phyloP scores from a whole-genome alignment of 2,797 vertebrate genomes.

The Dendrocincla tyrannina region DNA sequence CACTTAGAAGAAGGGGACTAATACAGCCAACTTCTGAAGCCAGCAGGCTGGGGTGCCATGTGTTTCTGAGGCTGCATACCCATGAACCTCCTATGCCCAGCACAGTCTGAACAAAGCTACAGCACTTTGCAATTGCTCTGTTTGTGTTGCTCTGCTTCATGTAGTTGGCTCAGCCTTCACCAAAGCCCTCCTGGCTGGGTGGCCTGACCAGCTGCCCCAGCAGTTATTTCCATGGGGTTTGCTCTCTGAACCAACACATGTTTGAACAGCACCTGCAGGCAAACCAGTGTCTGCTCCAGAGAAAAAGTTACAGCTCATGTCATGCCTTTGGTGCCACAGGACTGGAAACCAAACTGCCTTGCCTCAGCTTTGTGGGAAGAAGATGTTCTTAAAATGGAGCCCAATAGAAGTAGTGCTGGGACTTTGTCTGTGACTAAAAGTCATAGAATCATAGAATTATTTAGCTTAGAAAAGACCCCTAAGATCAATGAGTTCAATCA shows the following conservation, averaged over 20 bases:
- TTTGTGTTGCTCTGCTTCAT: fast-evolving
- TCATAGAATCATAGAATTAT: background rate
- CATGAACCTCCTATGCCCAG: background rate
- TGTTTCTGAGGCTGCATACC: background rate
- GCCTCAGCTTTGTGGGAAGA: background rate
- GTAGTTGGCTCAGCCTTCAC: background rate
- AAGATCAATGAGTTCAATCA: background rate
- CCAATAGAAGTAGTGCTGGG: background rate
- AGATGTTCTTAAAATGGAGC: background rate
- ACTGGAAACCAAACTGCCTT: background rate
- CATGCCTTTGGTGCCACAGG: background rate
- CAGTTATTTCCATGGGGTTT: background rate
- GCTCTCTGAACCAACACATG: background rate
- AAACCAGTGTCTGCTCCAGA: fast-evolving
- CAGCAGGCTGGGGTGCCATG: background rate
- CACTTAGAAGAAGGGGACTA: background rate
- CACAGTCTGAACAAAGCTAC: fast-evolving
- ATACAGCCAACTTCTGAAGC: background rate
- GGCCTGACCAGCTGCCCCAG: background rate
- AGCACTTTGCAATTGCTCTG: background rate
- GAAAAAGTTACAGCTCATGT: background rate
- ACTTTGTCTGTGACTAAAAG: background rate
- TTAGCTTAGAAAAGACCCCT: background rate
- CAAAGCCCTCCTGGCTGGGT: background rate
- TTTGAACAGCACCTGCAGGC: fast-evolving